phyloP scores from a whole-genome alignment of 1,140 invertebrate species.

The Pseudobourletiella spinata region DNA sequence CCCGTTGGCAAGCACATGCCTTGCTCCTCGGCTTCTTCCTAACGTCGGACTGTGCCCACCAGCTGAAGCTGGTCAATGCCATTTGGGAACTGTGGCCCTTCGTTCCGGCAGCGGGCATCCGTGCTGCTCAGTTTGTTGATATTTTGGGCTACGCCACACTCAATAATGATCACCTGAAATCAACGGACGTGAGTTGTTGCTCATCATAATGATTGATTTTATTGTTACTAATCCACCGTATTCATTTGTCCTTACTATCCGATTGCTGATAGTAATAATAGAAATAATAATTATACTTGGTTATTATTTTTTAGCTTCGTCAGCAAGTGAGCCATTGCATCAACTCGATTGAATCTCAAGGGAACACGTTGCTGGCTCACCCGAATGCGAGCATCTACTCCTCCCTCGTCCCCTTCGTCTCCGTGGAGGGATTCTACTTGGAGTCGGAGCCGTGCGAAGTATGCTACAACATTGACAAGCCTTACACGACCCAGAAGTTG shows the following conservation, averaged over 20 bases:
- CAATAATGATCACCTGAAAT: constrained; percentile 50
- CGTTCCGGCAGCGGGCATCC: constrained; percentile 79
- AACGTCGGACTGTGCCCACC: constrained; percentile 39
- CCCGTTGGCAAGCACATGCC: constrained; percentile 88
- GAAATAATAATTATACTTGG: too few species aligned
- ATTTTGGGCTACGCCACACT: constrained; percentile 86
- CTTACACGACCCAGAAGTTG: constrained; percentile 83
- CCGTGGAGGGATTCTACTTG: constrained; percentile 91
- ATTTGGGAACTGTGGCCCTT: constrained; percentile 62
- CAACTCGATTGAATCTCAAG: constrained; percentile 72
- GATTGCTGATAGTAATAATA: neutral
- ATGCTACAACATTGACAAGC: constrained; percentile 94
- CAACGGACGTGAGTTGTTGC: constrained; percentile 30
- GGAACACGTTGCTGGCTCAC: constrained; percentile 76
- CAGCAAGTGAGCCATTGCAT: constrained; percentile 78
- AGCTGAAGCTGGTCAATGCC: constrained; percentile 44
- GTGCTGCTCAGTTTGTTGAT: constrained; percentile 94
- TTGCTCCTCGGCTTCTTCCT: constrained; percentile 55
- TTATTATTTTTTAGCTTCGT: constrained; percentile 48
- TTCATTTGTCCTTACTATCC: neutral
- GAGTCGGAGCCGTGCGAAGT: constrained; percentile 95
- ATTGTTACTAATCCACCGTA: too few species aligned
- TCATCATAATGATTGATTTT: too few species aligned
- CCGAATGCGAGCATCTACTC: constrained; percentile 90
- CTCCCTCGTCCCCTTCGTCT: constrained; percentile 79